phyloP scores from a whole-genome alignment of 1,140 invertebrate species.

The Coboldia fuscipes region DNA sequence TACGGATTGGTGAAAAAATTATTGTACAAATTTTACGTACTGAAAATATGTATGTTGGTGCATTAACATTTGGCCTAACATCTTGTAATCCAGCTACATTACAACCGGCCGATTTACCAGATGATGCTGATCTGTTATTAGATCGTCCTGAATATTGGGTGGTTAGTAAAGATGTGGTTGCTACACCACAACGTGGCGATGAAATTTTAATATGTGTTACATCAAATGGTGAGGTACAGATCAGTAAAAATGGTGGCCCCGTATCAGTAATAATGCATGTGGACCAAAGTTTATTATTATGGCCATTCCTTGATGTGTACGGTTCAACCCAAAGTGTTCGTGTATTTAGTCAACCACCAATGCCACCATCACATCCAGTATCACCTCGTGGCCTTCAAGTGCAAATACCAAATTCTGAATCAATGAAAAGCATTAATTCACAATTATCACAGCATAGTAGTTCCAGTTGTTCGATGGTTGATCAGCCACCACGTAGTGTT shows the following conservation, averaged over 20 bases:
- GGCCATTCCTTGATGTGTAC: slow-evolving; percentile 92
- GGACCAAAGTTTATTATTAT: slow-evolving; percentile 68
- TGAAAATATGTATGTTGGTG: slow-evolving; percentile 68
- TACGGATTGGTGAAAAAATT: slow-evolving; percentile 66
- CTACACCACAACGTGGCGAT: slow-evolving; percentile 61
- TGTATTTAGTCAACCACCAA: slow-evolving; percentile 26
- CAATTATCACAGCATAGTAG: slow-evolving; percentile 8
- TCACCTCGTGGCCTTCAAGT: slow-evolving; percentile 18
- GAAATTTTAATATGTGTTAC: slow-evolving; percentile 78
- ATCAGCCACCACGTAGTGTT: slow-evolving; percentile 6
- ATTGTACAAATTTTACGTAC: slow-evolving; percentile 70
- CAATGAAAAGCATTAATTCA: slow-evolving; percentile 25
- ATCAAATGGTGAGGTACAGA: slow-evolving; percentile 65
- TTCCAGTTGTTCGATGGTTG: too few species aligned
- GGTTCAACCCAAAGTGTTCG: slow-evolving; percentile 77
- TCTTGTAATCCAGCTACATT: slow-evolving; percentile 72
- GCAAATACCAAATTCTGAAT: slow-evolving; percentile 22
- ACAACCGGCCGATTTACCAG: slow-evolving; percentile 55
- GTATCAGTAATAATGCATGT: slow-evolving; percentile 81
- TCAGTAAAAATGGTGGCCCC: slow-evolving; percentile 67
- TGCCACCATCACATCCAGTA: slow-evolving; percentile 9
- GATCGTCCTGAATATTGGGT: slow-evolving; percentile 97
- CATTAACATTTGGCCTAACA: slow-evolving; percentile 77
- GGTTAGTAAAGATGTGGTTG: slow-evolving; percentile 78
- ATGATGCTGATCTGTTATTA: slow-evolving; percentile 76